Evolutionary conservation across 53 echinoderm and acorn worm species (phyloP), one percentile per base, ranked within the genome.

Genomic region (Patiria pectinifera): DNA sequence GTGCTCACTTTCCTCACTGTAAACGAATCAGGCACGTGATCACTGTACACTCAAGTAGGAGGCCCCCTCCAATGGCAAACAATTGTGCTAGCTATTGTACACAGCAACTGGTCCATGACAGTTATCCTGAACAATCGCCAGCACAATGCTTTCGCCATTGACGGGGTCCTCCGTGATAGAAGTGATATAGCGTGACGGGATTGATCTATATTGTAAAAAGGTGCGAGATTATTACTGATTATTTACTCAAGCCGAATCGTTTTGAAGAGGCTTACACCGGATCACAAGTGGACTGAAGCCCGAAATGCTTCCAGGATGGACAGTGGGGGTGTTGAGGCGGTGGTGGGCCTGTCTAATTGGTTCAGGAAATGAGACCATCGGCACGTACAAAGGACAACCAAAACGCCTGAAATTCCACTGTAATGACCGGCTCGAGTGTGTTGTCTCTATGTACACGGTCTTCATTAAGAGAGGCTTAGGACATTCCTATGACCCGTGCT

Each of bases 341-440:
- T 6, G 74, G 9, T 74, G 22, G 74, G 22, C 24, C 74, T 8
- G 4, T 13, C 11, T 45, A 78, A 78, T 78, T 78, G 79, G 47
- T 78, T 10, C 47, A 78, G 47, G 79, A 47, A 78, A 45, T 24
- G 4, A 78, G 78, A 9, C 79, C 45, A 13, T 24, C 47, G 46
- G 45, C 13, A 44, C 79, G 44, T 44, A 45, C 79, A 78, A 78
- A 78, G 79, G 79, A 15, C 47, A n/a, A 14, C 5, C 79, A 43
- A 24, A 6, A 24, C 22, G 74, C 24, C 74, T 74, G 79, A 45
- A 44, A 77, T 77, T 44, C 79, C 79, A 11, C 77, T 35, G 26
- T 77, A 77, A 77, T 77, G 43, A 77, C 79, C 12, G 47, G 79
- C 79, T 78, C 8, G 9, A 78, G 79, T 47, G 22, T 78, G 79